phyloP scores from a whole-genome alignment of 2,113 vertebrate genomes.

The Caranx melampygus region DNA sequence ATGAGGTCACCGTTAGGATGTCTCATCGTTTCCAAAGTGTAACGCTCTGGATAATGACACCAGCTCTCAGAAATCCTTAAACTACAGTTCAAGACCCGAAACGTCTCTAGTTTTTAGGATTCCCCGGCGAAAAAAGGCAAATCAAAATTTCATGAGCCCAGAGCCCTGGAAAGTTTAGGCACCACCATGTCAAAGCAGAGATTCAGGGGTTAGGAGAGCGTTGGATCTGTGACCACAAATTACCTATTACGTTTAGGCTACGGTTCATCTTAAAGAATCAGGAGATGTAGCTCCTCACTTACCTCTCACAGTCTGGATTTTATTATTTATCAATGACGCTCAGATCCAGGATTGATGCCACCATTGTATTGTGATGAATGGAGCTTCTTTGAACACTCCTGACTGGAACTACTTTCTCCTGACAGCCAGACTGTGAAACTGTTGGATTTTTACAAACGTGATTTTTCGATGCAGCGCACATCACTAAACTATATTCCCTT shows the following conservation, averaged over 20 bases:
- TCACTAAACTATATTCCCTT: conserved; percentile 33
- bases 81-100: conserved; percentile 3
- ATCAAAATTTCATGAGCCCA: conserved; percentile 37
- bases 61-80: conserved; percentile 24
- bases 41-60: conserved; percentile 46
- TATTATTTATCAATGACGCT: not conserved
- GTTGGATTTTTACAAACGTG: conserved; percentile 33
- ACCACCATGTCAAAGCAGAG: conserved; percentile 5
- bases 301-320: not conserved
- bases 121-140: not conserved
- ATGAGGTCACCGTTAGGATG: conserved; percentile 56
- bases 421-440: not conserved
- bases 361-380: not conserved
- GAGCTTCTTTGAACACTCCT: not conserved
- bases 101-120: conserved; percentile 15
- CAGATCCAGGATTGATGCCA: not conserved
- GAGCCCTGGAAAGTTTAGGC: conserved; percentile 12
- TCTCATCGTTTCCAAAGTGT: conserved; percentile 32
- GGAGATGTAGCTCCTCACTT: not conserved
- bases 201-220: conserved; percentile 8
- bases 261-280: not conserved
- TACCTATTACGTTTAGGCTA: not conserved
- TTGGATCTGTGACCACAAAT: not conserved
- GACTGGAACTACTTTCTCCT: not conserved
- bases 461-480: conserved; percentile 4